Evolutionary conservation across 2,113 vertebrate species (phyloP).

Genomic region (Dipodomys spectabilis): DNA sequence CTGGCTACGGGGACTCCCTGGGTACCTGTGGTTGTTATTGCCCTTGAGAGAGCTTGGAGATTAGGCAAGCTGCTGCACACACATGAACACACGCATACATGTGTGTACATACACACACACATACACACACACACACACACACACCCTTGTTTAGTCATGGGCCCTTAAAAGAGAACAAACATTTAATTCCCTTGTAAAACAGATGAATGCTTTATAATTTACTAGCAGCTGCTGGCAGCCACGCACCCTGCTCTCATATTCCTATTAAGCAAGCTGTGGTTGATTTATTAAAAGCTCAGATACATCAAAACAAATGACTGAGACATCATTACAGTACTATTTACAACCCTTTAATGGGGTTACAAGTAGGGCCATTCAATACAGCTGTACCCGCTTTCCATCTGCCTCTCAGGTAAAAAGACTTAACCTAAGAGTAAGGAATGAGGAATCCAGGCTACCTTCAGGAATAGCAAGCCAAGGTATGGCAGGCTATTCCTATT

Average conservation of each 20-base stretch:
- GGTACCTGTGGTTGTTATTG: background rate
- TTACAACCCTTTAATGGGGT: slow-evolving; percentile 89
- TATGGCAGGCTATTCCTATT: background rate
- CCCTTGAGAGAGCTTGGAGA: background rate
- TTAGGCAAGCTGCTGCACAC: background rate
- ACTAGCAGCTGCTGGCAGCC: slow-evolving; percentile 88
- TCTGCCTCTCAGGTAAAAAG: slow-evolving; percentile 39
- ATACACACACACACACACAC: background rate
- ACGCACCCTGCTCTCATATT: slow-evolving; percentile 83
- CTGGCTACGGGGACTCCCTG: slow-evolving; percentile 37
- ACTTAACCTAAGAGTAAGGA: background rate
- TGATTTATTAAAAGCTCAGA: slow-evolving; percentile 89
- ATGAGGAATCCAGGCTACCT: background rate
- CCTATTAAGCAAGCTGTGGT: slow-evolving; percentile 88
- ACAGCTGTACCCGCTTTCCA: slow-evolving; percentile 75
- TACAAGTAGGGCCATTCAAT: slow-evolving; percentile 82
- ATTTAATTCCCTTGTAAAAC: slow-evolving; percentile 89
- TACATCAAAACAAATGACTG: slow-evolving; percentile 91
- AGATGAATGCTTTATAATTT: slow-evolving; percentile 90
- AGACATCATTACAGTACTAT: slow-evolving; percentile 89
- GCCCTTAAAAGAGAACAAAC: slow-evolving; percentile 85
- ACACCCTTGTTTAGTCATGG: slow-evolving; percentile 72
- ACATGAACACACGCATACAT: background rate
- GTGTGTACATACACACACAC: accelerated
- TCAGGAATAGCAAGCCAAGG: background rate